Evolutionary conservation across 2,797 vertebrate genomes (phyloP), one percentile per base, ranked within the genome.

Genomic region (Erpetoichthys calabaricus): DNA sequence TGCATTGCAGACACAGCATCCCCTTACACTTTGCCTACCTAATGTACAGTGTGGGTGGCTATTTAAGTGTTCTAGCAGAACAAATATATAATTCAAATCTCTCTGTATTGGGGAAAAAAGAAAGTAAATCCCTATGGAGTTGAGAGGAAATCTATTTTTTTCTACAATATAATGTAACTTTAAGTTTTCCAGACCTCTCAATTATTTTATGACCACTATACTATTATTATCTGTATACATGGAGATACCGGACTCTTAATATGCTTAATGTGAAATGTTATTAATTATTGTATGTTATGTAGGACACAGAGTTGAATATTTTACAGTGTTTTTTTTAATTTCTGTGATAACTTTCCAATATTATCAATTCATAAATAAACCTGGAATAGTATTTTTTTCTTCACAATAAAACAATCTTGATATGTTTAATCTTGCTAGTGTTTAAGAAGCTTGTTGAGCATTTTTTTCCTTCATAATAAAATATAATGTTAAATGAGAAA

Each of bases 371-470:
- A 51, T 6, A 51, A 6, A 51, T n/a, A 51, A 9, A 51, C 50
- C 41, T 9, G 5, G 5, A 51, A 51, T 3, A 51, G 8, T 51
- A 9, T 51, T 51, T 25, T 25, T 25, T 25, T 25, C 2, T 25
- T 25, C 25, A 25, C 25, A 25, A 25, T 25, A 25, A 25, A 25
- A 25, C 25, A 25, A 25, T 25, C 25, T 73, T 72, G 61, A 78
- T 75, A 78, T 82, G 78, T 79, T 84, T 82, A 65, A 72, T 61
- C 62, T 79, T 72, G 81, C 80, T 75, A 74, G 65, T 63, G 57
- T 58, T 46, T 60, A 60, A 45, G 56, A 56, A 8, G 59, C 62
- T 56, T 46, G 50, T 54, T 53, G 58, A 57, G 9, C n/a, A 54
- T 47, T 41, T 44, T 4, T 25, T 25, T 25, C 25, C 25, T 25